These are phyloP conservation scores for Plodia interpunctella DNA, from an alignment of 1,140 invertebrate species.

Conservation along the genomic window DNA sequence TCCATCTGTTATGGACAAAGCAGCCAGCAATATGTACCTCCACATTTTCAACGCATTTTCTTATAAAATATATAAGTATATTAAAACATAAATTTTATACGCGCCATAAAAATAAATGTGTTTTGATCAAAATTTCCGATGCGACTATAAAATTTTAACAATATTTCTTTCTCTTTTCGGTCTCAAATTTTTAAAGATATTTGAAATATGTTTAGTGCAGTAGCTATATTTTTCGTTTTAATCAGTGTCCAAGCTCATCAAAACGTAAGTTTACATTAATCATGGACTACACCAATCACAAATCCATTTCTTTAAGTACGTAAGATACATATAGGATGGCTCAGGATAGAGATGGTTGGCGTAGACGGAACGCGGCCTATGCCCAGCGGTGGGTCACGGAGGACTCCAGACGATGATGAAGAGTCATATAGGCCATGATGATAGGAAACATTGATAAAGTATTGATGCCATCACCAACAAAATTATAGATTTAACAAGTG, in stretches of 20 bases:
- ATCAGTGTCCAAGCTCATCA: background rate
- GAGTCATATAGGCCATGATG: too few species aligned
- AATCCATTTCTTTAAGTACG: too few species aligned
- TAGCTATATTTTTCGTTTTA: background rate
- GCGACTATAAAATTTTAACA: background rate
- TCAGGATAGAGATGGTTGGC: too few species aligned
- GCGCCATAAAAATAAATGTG: constrained; percentile 8
- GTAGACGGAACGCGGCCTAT: too few species aligned
- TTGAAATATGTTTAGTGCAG: background rate
- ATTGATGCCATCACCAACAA: too few species aligned
- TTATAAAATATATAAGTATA: background rate
- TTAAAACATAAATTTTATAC: background rate
- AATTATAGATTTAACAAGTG: too few species aligned
- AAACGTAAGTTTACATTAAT: background rate
- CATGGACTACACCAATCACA: too few species aligned
- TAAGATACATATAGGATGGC: too few species aligned
- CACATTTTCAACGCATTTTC: background rate
- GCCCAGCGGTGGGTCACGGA: too few species aligned
- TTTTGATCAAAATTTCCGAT: constrained; percentile 10
- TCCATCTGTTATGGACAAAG: background rate
- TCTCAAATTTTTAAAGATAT: background rate
- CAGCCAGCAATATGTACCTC: background rate
- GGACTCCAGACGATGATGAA: too few species aligned
- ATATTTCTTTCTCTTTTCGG: background rate
- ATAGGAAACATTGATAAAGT: too few species aligned